Evolutionary conservation across 2,113 vertebrate genomes (phyloP), one percentile per base, ranked within the genome.

Genomic region (Laterallus jamaicensis): DNA sequence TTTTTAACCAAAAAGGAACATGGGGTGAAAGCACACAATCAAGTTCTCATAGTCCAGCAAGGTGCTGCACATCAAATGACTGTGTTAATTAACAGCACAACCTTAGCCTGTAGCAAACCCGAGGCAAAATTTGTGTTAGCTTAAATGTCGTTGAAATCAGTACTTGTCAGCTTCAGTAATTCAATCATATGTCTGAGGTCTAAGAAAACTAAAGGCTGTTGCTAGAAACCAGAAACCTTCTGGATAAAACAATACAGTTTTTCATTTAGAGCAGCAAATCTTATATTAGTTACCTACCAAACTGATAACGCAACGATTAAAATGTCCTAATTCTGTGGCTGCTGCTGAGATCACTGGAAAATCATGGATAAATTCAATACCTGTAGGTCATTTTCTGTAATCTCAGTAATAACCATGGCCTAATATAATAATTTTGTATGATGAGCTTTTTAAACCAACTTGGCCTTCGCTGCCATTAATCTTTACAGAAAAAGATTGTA

Each of bases 221-320:
- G n/a, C 62, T 93, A 52, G 58, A 93, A 96, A 94, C 52, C 52
- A 93, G 66, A 94, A 92, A 75, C 75, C 52, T 84, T 88, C 56
- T 78, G 31, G 62, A 91, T 86, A 83, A 91, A 89, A 89, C 58
- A 93, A 71, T 40, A 68, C 26, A 15, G 37, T 16, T 86, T 92
- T 93, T 87, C 73, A 86, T 84, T 93, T 76, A 11, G 31, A 88
- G 58, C 52, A 79, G 49, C 66, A 86, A n/a, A 66, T 92, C 62
- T 76, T 42, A 24, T 37, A 76, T n/a, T 19, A 54, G 54, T 58
- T 86, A 92, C 74, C 37, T 86, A 84, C 69, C 29, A 83, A 90
- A 84, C 42, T 54, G 56, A 83, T 88, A 96, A 84, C 0, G 0
- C 39, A 50, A 25, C 44, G 64, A 92, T 92, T 84, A 84, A 75